These are phyloP conservation scores for Dyspetes luteomarginatus DNA, from an alignment of 2,888 invertebrate genomes.

Conservation along the genomic window DNA sequence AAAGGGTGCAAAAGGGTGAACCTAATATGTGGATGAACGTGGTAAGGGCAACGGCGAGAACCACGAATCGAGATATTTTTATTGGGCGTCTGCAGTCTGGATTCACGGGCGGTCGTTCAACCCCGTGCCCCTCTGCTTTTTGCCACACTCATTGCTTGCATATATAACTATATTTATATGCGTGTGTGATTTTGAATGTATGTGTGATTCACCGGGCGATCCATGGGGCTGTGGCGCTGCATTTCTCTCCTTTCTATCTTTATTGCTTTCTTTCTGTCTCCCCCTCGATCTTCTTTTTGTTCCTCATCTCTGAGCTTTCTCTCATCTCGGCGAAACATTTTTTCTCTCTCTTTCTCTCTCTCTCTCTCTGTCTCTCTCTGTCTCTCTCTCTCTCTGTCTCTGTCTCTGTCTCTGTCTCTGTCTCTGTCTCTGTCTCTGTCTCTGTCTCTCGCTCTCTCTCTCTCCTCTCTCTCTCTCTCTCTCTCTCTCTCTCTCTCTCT, in stretches of 20 bases:
- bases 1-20: conserved; percentile 37
- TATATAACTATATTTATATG: conserved; percentile 28
- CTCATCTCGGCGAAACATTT: conserved; percentile 20
- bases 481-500: no score
- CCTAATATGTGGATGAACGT: conserved; percentile 49
- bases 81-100: conserved; percentile 81
- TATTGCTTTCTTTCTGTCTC: conserved; percentile 30
- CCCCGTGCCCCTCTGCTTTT: conserved; percentile 64
- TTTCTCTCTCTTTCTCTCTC: conserved; percentile 1
- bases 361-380: conserved; percentile 13
- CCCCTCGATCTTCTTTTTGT: conserved; percentile 39
- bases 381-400: no score
- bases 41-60: conserved; percentile 66
- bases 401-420: no score
- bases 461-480: no score
- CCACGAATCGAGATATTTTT: conserved; percentile 78
- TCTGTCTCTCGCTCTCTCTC: conserved; percentile 14
- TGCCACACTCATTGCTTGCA: conserved; percentile 70
- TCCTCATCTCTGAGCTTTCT: conserved; percentile 48
- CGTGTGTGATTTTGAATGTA: conserved; percentile 15
- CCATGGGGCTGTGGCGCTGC: conserved; percentile 61
- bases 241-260: conserved; percentile 38
- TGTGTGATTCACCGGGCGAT: conserved; percentile 64
- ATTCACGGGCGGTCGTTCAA: conserved; percentile 78
- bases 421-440: no score